Evolutionary conservation across 2,888 invertebrate genomes (phyloP).

Genomic region (Chrysodeixis includens): DNA sequence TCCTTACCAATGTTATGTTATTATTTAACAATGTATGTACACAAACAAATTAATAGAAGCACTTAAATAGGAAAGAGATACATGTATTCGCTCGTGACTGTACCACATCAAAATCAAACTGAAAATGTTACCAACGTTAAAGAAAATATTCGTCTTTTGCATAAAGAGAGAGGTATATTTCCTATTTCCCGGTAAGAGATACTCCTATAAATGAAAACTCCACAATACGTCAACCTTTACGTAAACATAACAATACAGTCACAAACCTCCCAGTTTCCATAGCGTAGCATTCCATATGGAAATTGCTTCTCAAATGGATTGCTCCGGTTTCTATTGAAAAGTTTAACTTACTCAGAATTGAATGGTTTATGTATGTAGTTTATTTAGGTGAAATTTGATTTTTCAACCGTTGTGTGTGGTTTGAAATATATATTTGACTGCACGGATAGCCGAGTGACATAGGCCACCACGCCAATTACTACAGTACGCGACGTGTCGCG

Average conservation of each 20-base stretch:
- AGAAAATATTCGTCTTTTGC: not conserved
- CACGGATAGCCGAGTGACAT: no score
- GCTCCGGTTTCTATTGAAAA: slow-evolving; percentile 53
- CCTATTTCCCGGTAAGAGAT: not conserved
- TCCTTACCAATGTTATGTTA: no score
- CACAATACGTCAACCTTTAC: slow-evolving; percentile 38
- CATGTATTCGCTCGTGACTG: no score
- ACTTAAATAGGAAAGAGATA: no score
- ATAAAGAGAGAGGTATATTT: not conserved
- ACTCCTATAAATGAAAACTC: slow-evolving; percentile 14
- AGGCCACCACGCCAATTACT: no score
- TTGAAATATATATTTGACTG: no score
- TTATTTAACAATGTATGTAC: no score
- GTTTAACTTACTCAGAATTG: slow-evolving; percentile 46
- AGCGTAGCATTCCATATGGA: slow-evolving; percentile 49
- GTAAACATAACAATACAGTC: slow-evolving; percentile 44
- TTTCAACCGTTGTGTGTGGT: not conserved
- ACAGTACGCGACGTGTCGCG: no score
- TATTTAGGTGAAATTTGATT: slow-evolving; percentile 10
- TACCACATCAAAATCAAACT: no score
- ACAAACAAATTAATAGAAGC: no score
- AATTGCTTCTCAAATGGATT: slow-evolving; percentile 59
- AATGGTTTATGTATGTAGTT: slow-evolving; percentile 10
- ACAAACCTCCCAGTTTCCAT: slow-evolving; percentile 44
- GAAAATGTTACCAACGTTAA: no score